Evolutionary conservation across 2,113 vertebrate genomes (phyloP).

Genomic region (Panthera leo): DNA sequence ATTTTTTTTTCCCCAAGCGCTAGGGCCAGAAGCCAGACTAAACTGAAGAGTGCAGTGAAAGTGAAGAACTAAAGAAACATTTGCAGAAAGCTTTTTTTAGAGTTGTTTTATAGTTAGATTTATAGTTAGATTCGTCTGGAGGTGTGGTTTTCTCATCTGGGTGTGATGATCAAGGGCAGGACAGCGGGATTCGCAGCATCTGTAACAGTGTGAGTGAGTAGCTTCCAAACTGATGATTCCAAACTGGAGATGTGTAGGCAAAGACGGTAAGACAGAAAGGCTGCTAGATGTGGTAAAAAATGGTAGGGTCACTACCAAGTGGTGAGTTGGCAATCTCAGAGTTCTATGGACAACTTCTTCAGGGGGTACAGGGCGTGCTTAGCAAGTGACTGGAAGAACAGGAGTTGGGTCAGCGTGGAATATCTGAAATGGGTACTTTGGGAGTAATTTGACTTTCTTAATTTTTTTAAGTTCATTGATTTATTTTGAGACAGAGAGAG

Average conservation of each 20-base stretch:
- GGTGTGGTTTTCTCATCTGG: background rate
- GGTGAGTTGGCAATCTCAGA: background rate
- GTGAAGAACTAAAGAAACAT: background rate
- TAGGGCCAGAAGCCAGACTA: background rate
- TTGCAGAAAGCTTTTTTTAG: background rate
- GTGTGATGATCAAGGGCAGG: background rate
- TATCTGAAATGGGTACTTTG: background rate
- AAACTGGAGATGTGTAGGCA: background rate
- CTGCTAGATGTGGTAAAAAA: background rate
- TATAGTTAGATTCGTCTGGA: background rate
- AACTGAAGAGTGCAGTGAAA: background rate
- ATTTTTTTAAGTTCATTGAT: too few relatives aligned
- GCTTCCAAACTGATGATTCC: background rate
- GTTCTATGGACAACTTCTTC: background rate
- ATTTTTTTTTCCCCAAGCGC: background rate
- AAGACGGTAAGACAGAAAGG: background rate
- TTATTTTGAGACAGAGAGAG: too few relatives aligned
- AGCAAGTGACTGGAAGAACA: background rate
- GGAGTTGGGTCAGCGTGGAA: background rate
- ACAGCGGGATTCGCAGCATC: background rate
- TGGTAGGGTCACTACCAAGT: background rate
- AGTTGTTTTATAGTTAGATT: background rate
- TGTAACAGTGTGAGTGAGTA: background rate
- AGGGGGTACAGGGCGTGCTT: background rate
- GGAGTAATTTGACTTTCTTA: background rate